These are phyloP conservation scores for Sciurus niger DNA, from an alignment of 2,113 vertebrate genomes.

Conservation along the genomic window DNA sequence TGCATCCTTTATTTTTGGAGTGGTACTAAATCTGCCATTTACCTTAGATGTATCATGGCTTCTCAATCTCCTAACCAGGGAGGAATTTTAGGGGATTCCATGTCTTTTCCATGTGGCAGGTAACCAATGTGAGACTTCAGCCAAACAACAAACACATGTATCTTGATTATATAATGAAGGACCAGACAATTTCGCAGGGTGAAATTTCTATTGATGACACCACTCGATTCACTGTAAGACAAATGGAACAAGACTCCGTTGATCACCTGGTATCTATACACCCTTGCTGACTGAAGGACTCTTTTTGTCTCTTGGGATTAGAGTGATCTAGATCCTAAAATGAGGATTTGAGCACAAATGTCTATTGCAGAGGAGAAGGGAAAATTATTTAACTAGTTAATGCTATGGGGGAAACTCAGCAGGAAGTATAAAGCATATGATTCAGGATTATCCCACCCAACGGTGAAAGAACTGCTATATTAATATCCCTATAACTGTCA, in stretches of 20 bases:
- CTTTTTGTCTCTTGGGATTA: not conserved
- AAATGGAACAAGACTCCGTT: not conserved
- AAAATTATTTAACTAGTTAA: not conserved
- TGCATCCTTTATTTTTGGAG: not conserved
- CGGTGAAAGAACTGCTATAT: not conserved
- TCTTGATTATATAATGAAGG: not conserved
- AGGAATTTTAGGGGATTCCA: not conserved
- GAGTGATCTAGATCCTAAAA: not conserved
- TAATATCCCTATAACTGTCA: not conserved
- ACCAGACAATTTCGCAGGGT: not conserved
- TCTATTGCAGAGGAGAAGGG: not conserved
- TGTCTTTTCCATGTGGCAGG: not conserved
- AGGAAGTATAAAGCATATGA: not conserved
- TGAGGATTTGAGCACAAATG: not conserved
- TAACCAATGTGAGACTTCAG: not conserved
- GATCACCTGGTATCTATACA: not conserved
- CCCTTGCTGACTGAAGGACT: not conserved
- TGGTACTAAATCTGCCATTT: conserved; percentile 2
- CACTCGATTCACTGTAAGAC: not conserved
- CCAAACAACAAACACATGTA: not conserved
- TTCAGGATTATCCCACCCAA: not conserved
- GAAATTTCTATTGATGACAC: not conserved
- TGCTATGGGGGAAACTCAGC: not conserved
- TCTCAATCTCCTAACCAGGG: not conserved
- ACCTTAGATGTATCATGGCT: not conserved